Conservation (phyloP, 2,888 invertebrate genomes). For the Drosophila mettleri region DNA sequence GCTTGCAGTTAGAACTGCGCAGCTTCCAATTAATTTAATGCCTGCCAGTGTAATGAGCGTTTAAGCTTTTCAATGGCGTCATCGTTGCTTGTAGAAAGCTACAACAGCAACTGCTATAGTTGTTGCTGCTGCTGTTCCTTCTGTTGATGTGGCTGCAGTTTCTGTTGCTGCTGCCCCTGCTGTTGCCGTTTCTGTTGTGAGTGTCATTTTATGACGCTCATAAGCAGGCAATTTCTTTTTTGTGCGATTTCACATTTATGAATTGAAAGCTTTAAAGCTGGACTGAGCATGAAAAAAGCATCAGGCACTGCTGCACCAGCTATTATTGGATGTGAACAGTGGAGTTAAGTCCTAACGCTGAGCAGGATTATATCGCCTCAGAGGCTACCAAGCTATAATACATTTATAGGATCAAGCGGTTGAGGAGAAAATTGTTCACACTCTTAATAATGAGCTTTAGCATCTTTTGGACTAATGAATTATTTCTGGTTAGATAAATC, state of each 20-base stretch:
- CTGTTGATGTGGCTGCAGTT: neutral
- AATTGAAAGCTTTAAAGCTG: slow-evolving; percentile 58
- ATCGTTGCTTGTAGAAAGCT: slow-evolving; percentile 54
- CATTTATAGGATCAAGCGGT: neutral
- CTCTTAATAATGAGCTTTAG: neutral
- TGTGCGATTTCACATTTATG: slow-evolving; percentile 53
- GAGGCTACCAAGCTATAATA: neutral
- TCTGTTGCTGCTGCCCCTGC: neutral
- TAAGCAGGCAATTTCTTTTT: slow-evolving; percentile 50
- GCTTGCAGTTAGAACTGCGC: slow-evolving; percentile 65
- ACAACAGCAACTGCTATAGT: slow-evolving; percentile 43
- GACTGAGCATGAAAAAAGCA: slow-evolving; percentile 26
- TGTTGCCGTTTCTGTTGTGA: slow-evolving; percentile 15
- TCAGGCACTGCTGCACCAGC: slow-evolving; percentile 31
- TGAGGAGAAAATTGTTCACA: neutral
- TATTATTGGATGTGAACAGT: slow-evolving; percentile 33
- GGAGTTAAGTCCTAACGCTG: slow-evolving; percentile 25
- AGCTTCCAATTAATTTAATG: slow-evolving; percentile 81
- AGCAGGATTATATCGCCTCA: slow-evolving; percentile 24
- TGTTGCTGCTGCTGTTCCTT: slow-evolving; percentile 12
- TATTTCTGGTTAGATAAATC: no score
- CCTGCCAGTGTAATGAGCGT: slow-evolving; percentile 80
- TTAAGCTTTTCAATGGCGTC: slow-evolving; percentile 72
- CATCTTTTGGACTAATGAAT: neutral
- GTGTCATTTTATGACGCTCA: slow-evolving; percentile 59